Evolutionary conservation across 2,888 invertebrate genomes (phyloP).

Genomic region (Dinocampus coccinellae): DNA sequence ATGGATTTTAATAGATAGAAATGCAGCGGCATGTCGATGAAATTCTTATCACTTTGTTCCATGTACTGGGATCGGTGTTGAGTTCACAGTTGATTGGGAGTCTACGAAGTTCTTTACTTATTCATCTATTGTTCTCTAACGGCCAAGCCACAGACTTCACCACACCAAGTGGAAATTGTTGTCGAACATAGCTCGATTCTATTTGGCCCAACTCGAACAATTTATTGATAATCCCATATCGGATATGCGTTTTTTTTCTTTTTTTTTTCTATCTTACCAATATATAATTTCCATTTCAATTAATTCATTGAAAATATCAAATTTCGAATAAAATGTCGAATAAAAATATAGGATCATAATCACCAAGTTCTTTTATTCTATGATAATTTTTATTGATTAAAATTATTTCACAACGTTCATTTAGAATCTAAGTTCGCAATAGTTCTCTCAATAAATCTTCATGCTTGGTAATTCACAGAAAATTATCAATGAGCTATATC

Average conservation of each 20-base stretch:
- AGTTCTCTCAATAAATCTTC: not conserved
- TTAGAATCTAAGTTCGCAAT: too few relatives aligned
- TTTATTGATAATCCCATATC: slow-evolving; percentile 37
- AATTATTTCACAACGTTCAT: not conserved
- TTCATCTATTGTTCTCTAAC: slow-evolving; percentile 51
- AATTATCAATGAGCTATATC: slow-evolving; percentile 32
- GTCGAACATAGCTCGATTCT: slow-evolving; percentile 39
- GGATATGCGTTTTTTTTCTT: too few relatives aligned
- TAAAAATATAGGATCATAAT: not conserved
- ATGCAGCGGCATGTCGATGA: slow-evolving; percentile 29
- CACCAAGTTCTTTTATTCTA: not conserved
- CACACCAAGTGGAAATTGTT: slow-evolving; percentile 51
- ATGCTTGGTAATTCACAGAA: slow-evolving; percentile 36
- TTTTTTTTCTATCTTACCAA: slow-evolving; percentile 12
- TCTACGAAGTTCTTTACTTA: slow-evolving; percentile 47
- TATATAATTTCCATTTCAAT: slow-evolving; percentile 17
- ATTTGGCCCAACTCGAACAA: slow-evolving; percentile 29
- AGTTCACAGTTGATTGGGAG: slow-evolving; percentile 42
- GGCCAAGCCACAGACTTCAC: slow-evolving; percentile 49
- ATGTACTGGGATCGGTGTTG: slow-evolving; percentile 32
- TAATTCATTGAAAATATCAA: not conserved
- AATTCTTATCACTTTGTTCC: slow-evolving; percentile 47
- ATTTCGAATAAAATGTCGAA: too few relatives aligned
- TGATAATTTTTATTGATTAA: not conserved
- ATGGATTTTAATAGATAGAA: not conserved